Evolutionary conservation across 37 sponge, comb jelly and placozoan genomes (phyloP).

Genomic region (Diacarnus erythraeanus): DNA sequence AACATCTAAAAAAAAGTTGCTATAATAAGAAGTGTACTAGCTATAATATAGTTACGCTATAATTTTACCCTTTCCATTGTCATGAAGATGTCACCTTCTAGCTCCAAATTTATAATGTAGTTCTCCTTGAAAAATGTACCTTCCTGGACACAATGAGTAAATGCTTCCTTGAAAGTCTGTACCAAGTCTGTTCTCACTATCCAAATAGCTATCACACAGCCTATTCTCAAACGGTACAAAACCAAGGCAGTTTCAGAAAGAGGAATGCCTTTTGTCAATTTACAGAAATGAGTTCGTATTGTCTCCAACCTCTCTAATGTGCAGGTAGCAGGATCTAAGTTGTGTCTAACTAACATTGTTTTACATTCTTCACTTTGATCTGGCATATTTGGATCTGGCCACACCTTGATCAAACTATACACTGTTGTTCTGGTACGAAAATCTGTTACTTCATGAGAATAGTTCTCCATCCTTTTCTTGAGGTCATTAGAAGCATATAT

Average conservation of each 20-base stretch:
- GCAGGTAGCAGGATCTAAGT: not conserved
- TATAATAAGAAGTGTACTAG: no score
- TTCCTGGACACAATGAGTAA: not conserved
- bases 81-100: slow-evolving; percentile 8
- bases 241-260: not conserved
- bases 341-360: not conserved
- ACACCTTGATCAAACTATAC: not conserved
- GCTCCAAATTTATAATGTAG: not conserved
- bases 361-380: not conserved
- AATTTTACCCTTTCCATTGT: not conserved
- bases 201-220: not conserved
- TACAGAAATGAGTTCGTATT: not conserved
- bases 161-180: not conserved
- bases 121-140: slow-evolving; percentile 4
- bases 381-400: not conserved
- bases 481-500: not conserved
- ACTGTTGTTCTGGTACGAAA: not conserved
- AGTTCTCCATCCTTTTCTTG: not conserved
- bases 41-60: not conserved
- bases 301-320: not conserved
- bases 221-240: not conserved
- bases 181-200: not conserved
- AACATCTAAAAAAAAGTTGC: no score
- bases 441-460: not conserved
- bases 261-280: not conserved